These are phyloP conservation scores for Ploceus nigricollis DNA, from an alignment of 2,113 vertebrate genomes.

Conservation along the genomic window DNA sequence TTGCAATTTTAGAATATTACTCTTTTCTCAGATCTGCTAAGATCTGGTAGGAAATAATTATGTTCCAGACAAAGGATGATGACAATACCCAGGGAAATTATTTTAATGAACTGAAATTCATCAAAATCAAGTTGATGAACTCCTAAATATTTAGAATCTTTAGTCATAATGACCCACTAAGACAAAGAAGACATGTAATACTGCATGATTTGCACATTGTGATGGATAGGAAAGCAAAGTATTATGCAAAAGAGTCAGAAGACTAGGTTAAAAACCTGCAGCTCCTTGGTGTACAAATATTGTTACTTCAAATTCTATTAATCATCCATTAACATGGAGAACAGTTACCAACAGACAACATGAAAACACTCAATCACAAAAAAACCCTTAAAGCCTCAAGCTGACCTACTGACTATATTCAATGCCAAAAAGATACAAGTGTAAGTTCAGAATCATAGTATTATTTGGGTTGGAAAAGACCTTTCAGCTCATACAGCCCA, in stretches of 20 bases:
- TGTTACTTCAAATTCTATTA: background rate
- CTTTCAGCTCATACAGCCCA: background rate
- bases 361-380: background rate
- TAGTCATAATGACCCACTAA: background rate
- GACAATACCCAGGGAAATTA: background rate
- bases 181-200: background rate
- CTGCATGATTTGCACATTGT: background rate
- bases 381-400: background rate
- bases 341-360: background rate
- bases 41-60: background rate
- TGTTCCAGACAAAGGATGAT: background rate
- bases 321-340: background rate
- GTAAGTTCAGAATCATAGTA: background rate
- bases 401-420: background rate
- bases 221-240: background rate
- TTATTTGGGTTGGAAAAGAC: background rate
- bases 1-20: background rate
- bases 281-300: background rate
- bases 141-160: background rate
- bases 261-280: background rate
- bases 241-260: background rate
- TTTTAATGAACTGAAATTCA: background rate
- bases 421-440: background rate
- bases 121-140: background rate
- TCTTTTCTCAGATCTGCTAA: background rate